These are phyloP conservation scores for Drosophila barbarae DNA, from an alignment of 2,888 invertebrate genomes.

Conservation along the genomic window DNA sequence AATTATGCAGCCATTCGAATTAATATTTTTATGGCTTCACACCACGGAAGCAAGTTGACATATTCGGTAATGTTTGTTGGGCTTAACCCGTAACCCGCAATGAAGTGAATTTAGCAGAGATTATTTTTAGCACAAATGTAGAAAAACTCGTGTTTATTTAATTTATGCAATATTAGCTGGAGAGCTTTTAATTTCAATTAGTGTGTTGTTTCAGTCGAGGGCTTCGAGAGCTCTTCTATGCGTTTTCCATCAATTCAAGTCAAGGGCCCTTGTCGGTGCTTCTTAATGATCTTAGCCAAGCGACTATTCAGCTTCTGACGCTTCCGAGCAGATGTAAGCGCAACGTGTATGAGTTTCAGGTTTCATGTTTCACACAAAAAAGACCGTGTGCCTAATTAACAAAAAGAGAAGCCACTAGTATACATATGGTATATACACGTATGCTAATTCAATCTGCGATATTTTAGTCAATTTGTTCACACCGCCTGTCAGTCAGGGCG, in stretches of 20 bases:
- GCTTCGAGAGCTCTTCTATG: conserved; percentile 18
- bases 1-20: conserved; percentile 64
- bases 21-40: conserved; percentile 48
- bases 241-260: conserved; percentile 13
- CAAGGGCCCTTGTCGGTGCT: conserved; percentile 14
- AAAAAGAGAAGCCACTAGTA: conserved; percentile 13
- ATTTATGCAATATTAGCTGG: conserved; percentile 11
- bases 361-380: conserved; percentile 20
- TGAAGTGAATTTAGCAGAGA: conserved; percentile 14
- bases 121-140: conserved; percentile 19
- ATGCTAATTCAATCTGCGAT: conserved; percentile 57
- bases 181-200: conserved; percentile 13
- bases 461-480: conserved; percentile 26
- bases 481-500: conserved; percentile 15
- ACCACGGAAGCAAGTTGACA: conserved; percentile 66
- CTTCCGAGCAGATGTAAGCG: conserved; percentile 1
- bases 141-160: conserved; percentile 16
- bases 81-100: conserved; percentile 2
- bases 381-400: conserved; percentile 37
- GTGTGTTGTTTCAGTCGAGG: not conserved
- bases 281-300: conserved; percentile 17
- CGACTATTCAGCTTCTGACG: conserved; percentile 1
- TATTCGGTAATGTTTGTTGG: conserved; percentile 52
- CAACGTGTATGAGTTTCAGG: conserved; percentile 1
- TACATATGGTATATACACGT: conserved; percentile 51